Evolutionary conservation across 1,140 invertebrate genomes (phyloP), one percentile per base, ranked within the genome.

Genomic region (Battus philenor): DNA sequence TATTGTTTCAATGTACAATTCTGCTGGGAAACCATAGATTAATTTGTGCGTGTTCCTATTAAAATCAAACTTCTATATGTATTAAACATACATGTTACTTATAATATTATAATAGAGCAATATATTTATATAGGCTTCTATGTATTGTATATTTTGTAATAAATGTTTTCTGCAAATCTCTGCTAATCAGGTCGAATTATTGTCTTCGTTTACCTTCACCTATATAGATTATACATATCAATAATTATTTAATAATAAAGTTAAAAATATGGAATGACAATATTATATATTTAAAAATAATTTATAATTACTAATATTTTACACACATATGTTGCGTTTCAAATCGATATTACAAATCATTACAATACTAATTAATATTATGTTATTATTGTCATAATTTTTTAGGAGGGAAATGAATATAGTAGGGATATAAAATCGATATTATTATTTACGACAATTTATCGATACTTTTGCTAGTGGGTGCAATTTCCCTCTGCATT

Each of bases 231-330:
- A 49, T 30, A 36, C 6, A 15, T 16, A 17, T 33, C 9, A 31
- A 9, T 39, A 7, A 49, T 50, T 50, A 47, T 47, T 52, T 52
- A 44, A 47, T 44, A 12, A 9, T 13, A 33, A 41, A 9, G n/a
- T 27, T 10, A 27, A 9, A 9, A 8, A 0, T 10, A 27, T 2
- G 24, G 24, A 27, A 27, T 27, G 8, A 9, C 10, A 27, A 27
- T 8, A 27, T 8, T 1, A 11, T 30, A 4, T 11, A 30, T 30
- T 11, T 30, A 30, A 11, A 11, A 5, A 2, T 10, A 30, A 30
- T 6, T 1, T 30, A 9, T 11, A 11, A 2, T 11, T 30, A 30
- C 12, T 1, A 10, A 9, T 41, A 29, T 4, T 15, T 41, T 29
- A 41, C 8, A 16, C 4, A 41, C 29, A 39, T 11, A 41, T 41